A percentile compares a stretch with the other conserved stretches of the same genome.
Conservation (phyloP, 2,797 vertebrate genomes). For the Sebastes minor region DNA sequence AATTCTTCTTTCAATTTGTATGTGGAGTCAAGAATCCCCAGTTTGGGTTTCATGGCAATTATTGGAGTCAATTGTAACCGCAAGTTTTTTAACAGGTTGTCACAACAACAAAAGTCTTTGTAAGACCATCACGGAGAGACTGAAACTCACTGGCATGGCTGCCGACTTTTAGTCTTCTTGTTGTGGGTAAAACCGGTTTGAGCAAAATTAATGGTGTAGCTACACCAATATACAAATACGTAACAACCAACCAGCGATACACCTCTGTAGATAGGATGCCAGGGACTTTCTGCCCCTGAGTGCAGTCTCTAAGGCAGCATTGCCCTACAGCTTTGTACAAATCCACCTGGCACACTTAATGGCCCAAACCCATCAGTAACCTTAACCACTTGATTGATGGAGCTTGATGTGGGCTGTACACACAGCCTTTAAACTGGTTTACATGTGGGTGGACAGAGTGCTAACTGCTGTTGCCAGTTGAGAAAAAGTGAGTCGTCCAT, state of each 20-base stretch:
- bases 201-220: neutral
- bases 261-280: neutral
- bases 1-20: neutral
- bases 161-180: neutral
- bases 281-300: neutral
- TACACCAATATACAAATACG: neutral
- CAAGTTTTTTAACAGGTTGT: conserved; percentile 1
- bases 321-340: conserved; percentile 6
- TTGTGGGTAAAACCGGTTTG: neutral
- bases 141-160: neutral
- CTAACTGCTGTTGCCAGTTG: conserved; percentile 31
- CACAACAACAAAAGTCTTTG: neutral
- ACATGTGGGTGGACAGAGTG: conserved; percentile 41
- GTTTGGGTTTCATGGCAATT: neutral
- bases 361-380: conserved; percentile 16
- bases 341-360: conserved; percentile 16
- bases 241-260: neutral
- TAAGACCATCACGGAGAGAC: neutral
- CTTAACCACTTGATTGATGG: conserved; percentile 32
- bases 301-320: neutral
- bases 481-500: conserved; percentile 40
- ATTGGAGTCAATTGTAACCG: conserved; percentile 20
- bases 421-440: conserved; percentile 27
- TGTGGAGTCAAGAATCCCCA: neutral
- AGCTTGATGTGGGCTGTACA: conserved; percentile 2